A percentile compares a stretch with the other conserved stretches of the same genome.
phyloP scores from a whole-genome alignment of 2,888 invertebrate species.

The Caenorhabditis sp. region DNA sequence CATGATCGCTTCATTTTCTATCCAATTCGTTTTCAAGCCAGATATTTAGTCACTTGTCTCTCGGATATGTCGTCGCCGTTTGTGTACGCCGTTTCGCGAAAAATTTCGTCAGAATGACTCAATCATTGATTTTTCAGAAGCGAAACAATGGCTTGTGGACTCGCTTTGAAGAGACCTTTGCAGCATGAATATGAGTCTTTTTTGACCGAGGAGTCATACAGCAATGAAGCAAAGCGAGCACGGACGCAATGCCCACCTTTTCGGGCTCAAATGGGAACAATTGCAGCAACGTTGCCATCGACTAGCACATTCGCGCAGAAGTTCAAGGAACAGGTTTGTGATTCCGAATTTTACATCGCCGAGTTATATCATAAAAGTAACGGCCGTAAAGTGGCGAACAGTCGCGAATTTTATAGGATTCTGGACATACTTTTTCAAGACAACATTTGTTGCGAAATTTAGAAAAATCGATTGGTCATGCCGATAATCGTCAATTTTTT shows the following conservation, averaged over 20 bases:
- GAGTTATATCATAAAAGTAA: constrained; percentile 43
- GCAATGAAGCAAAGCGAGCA: constrained; percentile 73
- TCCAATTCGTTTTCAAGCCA: background rate
- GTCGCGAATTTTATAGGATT: background rate
- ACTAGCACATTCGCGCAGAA: constrained; percentile 63
- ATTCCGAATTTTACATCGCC: no score
- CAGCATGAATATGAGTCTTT: constrained; percentile 77
- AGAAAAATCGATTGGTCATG: background rate
- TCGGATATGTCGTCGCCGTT: constrained; percentile 19
- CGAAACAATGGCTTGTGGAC: constrained; percentile 77
- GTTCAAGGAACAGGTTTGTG: constrained; percentile 48
- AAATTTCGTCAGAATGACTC: background rate
- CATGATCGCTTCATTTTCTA: constrained; percentile 14
- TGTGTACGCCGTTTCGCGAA: constrained; percentile 1
- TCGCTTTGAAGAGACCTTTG: constrained; percentile 78
- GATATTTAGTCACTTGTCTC: background rate
- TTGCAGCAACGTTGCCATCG: constrained; percentile 71
- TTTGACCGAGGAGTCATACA: constrained; percentile 70
- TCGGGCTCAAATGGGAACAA: constrained; percentile 77
- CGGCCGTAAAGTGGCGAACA: constrained; percentile 42
- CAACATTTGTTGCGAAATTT: constrained; percentile 8
- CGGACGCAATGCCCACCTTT: constrained; percentile 78
- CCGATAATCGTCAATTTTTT: background rate
- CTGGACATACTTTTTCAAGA: constrained; percentile 35
- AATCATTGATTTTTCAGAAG: constrained; percentile 50